Evolutionary conservation across 2,797 vertebrate species (phyloP).

Genomic region (Parotocinclus haroldoi): DNA sequence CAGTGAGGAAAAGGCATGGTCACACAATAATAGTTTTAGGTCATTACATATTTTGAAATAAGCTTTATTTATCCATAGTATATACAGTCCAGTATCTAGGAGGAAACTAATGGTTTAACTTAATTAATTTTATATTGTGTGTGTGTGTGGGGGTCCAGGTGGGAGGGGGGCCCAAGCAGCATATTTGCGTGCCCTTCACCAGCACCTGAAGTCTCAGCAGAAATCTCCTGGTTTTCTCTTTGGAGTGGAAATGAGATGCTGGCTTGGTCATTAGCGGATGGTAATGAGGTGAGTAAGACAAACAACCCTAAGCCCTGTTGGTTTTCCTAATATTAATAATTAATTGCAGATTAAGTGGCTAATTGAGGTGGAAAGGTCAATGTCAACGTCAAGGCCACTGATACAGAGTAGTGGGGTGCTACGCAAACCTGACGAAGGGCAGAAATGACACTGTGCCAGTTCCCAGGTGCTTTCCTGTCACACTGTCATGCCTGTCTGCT

Average conservation of each 20-base stretch:
- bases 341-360: constrained; percentile 75
- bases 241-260: constrained; percentile 74
- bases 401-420: constrained; percentile 53
- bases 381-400: constrained; percentile 62
- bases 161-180: constrained; percentile 49
- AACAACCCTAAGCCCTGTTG: constrained; percentile 75
- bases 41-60: too few species aligned
- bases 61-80: too few species aligned
- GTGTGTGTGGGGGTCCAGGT: background rate
- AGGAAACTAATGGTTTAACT: constrained; percentile 12
- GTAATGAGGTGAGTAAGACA: constrained; percentile 76
- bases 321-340: constrained; percentile 79
- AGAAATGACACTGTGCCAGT: constrained; percentile 54
- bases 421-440: constrained; percentile 6
- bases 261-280: constrained; percentile 71
- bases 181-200: constrained; percentile 51
- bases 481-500: constrained; percentile 59
- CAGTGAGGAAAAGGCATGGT: too few species aligned
- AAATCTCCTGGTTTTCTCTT: constrained; percentile 52
- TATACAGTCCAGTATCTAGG: too few species aligned
- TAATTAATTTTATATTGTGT: constrained; percentile 8
- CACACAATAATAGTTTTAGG: background rate
- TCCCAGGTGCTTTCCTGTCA: constrained; percentile 67
- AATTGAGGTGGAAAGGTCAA: constrained; percentile 80
- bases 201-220: constrained; percentile 55